Conservation (phyloP, 2,888 invertebrate species). For the Hylaea fasciaria region DNA sequence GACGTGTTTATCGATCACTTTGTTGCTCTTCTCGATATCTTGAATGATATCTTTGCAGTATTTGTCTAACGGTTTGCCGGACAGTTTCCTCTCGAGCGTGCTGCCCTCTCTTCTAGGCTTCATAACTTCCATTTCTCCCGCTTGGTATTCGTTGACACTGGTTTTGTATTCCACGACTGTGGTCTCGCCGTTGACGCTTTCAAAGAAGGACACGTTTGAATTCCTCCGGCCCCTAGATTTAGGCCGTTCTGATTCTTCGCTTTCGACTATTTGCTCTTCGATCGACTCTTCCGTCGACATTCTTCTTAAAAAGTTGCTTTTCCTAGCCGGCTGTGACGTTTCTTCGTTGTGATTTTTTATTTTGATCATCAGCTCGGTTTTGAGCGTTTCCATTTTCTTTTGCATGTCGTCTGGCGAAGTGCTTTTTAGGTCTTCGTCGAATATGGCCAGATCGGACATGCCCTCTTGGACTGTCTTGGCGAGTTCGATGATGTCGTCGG, state of each 20-base stretch:
- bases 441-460: constrained; percentile 78
- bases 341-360: constrained; percentile 64
- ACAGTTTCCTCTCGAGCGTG: constrained; percentile 56
- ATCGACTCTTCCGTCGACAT: constrained; percentile 70
- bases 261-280: constrained; percentile 64
- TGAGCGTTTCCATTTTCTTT: constrained; percentile 71
- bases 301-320: constrained; percentile 63
- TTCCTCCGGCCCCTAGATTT: constrained; percentile 71
- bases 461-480: constrained; percentile 85
- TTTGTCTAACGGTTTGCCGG: constrained; percentile 69
- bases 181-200: constrained; percentile 52
- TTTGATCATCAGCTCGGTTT: constrained; percentile 71
- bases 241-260: constrained; percentile 61
- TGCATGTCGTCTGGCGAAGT: constrained; percentile 64
- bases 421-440: constrained; percentile 62
- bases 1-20: constrained; percentile 81
- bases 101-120: constrained; percentile 50
- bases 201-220: constrained; percentile 70
- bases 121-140: constrained; percentile 44
- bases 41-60: constrained; percentile 78
- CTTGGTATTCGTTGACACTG: constrained; percentile 46
- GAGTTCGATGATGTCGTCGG: constrained; percentile 78
- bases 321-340: constrained; percentile 58
- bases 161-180: constrained; percentile 54
- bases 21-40: constrained; percentile 75